phyloP scores from a whole-genome alignment of 2,888 invertebrate species.

The Pseudococcus longispinus region DNA sequence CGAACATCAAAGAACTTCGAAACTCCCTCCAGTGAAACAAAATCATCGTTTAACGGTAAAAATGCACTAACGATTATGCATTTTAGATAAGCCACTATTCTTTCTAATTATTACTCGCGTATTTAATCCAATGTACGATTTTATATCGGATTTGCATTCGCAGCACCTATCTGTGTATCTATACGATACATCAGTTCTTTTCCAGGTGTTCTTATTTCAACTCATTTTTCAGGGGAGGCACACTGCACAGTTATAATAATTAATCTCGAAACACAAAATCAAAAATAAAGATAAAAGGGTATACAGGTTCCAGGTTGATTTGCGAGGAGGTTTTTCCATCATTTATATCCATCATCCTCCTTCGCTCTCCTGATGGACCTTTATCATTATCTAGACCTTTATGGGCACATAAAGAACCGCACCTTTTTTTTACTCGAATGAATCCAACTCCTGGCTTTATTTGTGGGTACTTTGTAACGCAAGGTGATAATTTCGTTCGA shows the following conservation, averaged over 20 bases:
- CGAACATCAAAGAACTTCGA: neutral
- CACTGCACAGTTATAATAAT: too few relatives aligned
- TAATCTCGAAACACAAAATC: too few relatives aligned
- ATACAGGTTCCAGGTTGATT: neutral
- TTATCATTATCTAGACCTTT: neutral
- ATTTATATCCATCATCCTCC: neutral
- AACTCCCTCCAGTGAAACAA: neutral
- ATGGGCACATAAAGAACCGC: neutral
- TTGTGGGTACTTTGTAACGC: neutral
- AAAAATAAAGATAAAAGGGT: too few relatives aligned
- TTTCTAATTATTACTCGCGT: neutral
- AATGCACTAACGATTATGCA: constrained; percentile 7
- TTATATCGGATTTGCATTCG: neutral
- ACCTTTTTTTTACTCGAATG: neutral
- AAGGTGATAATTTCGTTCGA: neutral
- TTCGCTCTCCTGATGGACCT: neutral
- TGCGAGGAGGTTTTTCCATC: neutral
- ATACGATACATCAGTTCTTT: too few relatives aligned
- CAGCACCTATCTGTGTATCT: neutral
- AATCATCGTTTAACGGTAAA: constrained; percentile 20
- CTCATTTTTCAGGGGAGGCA: too few relatives aligned
- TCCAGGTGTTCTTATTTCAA: too few relatives aligned
- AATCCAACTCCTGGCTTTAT: neutral
- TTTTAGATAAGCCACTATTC: neutral
- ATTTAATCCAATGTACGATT: neutral